Evolutionary conservation across 1,140 invertebrate genomes (phyloP), one percentile per base, ranked within the genome.

Genomic region (Atta texana): DNA sequence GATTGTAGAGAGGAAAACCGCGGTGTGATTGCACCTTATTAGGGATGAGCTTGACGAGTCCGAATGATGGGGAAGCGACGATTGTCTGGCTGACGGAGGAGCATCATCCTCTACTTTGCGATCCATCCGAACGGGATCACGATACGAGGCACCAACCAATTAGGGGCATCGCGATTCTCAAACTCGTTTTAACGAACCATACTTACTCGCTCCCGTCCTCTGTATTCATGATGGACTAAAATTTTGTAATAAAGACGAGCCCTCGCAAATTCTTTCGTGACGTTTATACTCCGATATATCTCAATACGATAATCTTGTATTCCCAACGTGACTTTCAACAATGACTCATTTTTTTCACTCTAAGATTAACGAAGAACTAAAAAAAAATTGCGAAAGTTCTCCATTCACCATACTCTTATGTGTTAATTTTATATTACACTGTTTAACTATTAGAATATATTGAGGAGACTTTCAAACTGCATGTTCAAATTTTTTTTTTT

Each of bases 21-120:
- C 87, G 49, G 88, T 76, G 87, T 92, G 92, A 91, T 92, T 93
- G 90, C 74, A 64, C 91, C 91, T 92, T 93, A 93, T 92, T 93
- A 91, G 92, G 88, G 76, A 87, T 87, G 81, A 90, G 77, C 59
- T 80, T 76, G 71, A 31, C 57, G 85, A 89, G 85, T 61, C 28
- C 68, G 85, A 75, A 34, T 66, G 59, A 69, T 69, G 66, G 81
- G 82, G 85, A 89, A 86, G 71, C 82, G 39, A 64, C 86, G 88
- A 92, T 92, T 92, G 90, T 92, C 86, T 91, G 85, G 18, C 87
- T 86, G 91, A 4, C 69, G 87, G 71, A 88, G 88, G 91, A 92
- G 91, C 91, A 91, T 92, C 90, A 90, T 91, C 88, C 91, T 92
- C 90, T 84, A 59, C 71, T 69, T 85, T 84, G 87, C 88, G 81